Conservation (phyloP, 2,888 invertebrate genomes). For the Oscheius sp. region DNA sequence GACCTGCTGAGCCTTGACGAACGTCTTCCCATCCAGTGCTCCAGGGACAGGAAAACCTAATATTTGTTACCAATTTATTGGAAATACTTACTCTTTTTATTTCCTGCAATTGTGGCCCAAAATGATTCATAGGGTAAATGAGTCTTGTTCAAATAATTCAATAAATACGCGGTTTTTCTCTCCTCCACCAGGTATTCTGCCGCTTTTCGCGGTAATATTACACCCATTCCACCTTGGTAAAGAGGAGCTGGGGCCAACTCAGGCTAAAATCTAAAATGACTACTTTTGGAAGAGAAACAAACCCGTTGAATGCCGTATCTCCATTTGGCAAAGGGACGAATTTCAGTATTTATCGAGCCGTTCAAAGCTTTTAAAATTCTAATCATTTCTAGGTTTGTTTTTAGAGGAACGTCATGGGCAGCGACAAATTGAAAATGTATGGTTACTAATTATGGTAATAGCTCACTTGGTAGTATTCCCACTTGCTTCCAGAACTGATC, state of each 20-base stretch:
- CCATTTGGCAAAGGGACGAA: slow-evolving; percentile 42
- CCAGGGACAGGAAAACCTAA: slow-evolving; percentile 46
- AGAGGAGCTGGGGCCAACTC: slow-evolving; percentile 52
- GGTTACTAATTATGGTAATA: too few relatives aligned
- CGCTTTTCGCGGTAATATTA: slow-evolving; percentile 47
- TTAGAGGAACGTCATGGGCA: slow-evolving; percentile 51
- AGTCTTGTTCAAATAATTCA: slow-evolving; percentile 49
- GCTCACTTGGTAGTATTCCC: slow-evolving; percentile 38
- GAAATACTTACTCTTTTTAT: slow-evolving; percentile 33
- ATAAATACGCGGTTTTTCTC: slow-evolving; percentile 39
- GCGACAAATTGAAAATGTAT: slow-evolving; percentile 44
- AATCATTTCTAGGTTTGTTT: slow-evolving; percentile 57
- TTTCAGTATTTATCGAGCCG: slow-evolving; percentile 54
- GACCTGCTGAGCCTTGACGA: slow-evolving; percentile 46
- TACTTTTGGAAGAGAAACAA: not conserved
- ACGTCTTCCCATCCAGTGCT: slow-evolving; percentile 42
- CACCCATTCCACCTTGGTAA: slow-evolving; percentile 59
- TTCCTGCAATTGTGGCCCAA: slow-evolving; percentile 57
- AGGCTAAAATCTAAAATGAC: slow-evolving; percentile 29
- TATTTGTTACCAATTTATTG: not conserved
- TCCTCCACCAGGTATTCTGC: slow-evolving; percentile 44
- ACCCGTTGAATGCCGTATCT: slow-evolving; percentile 51
- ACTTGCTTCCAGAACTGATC: slow-evolving; percentile 8
- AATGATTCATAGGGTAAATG: slow-evolving; percentile 59
- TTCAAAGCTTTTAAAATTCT: slow-evolving; percentile 56